These are phyloP conservation scores for Eudemis profundana DNA, from an alignment of 2,888 invertebrate genomes.

Conservation along the genomic window DNA sequence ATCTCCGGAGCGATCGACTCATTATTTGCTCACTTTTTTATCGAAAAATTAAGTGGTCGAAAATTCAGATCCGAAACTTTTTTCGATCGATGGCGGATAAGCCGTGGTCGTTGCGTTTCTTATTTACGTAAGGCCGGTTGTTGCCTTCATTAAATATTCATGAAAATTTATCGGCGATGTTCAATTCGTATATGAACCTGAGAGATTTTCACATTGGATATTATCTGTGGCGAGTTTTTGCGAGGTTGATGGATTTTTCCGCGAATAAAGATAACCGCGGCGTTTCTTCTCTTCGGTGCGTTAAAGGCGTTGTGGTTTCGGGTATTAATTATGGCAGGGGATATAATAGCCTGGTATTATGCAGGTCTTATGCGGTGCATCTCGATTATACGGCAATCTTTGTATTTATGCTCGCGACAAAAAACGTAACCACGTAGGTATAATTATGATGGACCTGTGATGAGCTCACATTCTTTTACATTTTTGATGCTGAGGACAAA, in stretches of 20 bases:
- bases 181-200: not conserved
- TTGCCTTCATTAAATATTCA: conserved; percentile 68
- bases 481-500: conserved; percentile 29
- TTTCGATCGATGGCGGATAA: conserved; percentile 70
- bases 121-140: conserved; percentile 74
- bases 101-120: conserved; percentile 62
- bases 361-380: conserved; percentile 65
- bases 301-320: conserved; percentile 64
- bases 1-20: conserved; percentile 46
- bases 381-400: conserved; percentile 66
- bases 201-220: conserved; percentile 3
- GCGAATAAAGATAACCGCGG: conserved; percentile 63
- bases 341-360: conserved; percentile 73
- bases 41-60: conserved; percentile 54
- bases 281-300: conserved; percentile 62
- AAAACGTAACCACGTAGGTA: conserved; percentile 59
- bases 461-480: conserved; percentile 39
- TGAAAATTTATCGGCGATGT: conserved; percentile 52
- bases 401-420: conserved; percentile 64
- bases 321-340: conserved; percentile 70
- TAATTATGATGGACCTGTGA: conserved; percentile 53
- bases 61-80: conserved; percentile 69
- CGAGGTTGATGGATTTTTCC: conserved; percentile 58
- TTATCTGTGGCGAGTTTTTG: conserved; percentile 50
- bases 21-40: conserved; percentile 55